These are phyloP conservation scores for Pseudomyrmex sp. DNA, from an alignment of 1,140 invertebrate genomes.

Conservation along the genomic window DNA sequence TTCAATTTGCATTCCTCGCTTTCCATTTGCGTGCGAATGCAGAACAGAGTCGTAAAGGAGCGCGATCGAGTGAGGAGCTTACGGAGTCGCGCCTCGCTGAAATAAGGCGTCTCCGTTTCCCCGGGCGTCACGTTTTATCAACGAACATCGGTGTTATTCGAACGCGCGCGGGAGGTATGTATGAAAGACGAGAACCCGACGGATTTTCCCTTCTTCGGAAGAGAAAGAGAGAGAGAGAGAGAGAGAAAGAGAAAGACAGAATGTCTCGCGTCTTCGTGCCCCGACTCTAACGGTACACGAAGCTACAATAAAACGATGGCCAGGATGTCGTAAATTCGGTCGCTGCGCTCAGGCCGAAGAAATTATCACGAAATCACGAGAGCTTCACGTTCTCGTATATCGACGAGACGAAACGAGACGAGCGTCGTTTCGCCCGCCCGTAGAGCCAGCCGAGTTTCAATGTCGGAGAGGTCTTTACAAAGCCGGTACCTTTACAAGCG, in stretches of 20 bases:
- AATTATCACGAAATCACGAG: conserved; percentile 49
- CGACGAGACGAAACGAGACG: not conserved
- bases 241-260: not conserved
- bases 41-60: conserved; percentile 18
- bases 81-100: conserved; percentile 29
- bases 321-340: conserved; percentile 42
- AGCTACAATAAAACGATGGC: conserved; percentile 36
- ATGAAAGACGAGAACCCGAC: conserved; percentile 30
- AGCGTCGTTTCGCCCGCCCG: conserved; percentile 9
- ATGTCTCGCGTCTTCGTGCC: not conserved
- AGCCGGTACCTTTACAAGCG: conserved; percentile 39
- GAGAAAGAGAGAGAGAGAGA: too few species aligned
- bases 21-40: conserved; percentile 32
- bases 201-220: conserved; percentile 17
- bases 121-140: conserved; percentile 50
- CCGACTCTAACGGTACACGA: conserved; percentile 31
- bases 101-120: conserved; percentile 35
- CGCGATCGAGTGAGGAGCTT: conserved; percentile 39
- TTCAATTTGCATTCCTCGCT: conserved; percentile 41
- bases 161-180: not conserved
- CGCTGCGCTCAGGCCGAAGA: conserved; percentile 13
- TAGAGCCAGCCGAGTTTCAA: conserved; percentile 21
- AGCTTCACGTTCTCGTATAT: not conserved
- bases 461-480: conserved; percentile 28
- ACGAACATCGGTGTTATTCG: conserved; percentile 10